Conservation (phyloP, 2,797 vertebrate genomes). For the Pelochelys cantorii region DNA sequence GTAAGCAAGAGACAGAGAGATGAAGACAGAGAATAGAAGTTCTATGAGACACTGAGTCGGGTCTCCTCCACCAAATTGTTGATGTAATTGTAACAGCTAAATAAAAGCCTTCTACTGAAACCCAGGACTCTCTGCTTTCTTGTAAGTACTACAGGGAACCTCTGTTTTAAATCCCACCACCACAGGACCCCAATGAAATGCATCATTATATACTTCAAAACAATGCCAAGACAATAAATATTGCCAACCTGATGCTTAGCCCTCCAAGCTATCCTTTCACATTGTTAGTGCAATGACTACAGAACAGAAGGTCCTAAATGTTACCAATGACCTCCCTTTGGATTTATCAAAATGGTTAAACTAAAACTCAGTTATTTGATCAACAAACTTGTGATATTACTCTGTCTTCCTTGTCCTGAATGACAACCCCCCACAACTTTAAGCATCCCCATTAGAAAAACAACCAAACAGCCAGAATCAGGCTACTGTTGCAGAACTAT, state of each 20-base stretch:
- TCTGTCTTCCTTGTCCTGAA: background rate
- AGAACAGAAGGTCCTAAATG: background rate
- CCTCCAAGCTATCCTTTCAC: background rate
- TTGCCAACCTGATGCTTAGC: background rate
- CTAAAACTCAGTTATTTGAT: fast-evolving
- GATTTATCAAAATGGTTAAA: background rate
- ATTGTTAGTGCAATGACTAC: fast-evolving
- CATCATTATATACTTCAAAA: fast-evolving
- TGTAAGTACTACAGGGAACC: background rate
- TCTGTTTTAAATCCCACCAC: background rate
- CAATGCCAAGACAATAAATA: fast-evolving
- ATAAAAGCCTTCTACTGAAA: background rate
- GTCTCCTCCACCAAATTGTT: fast-evolving
- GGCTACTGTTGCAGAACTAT: background rate
- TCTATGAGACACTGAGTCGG: fast-evolving
- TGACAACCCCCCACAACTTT: background rate
- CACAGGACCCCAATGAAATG: fast-evolving
- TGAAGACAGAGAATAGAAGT: fast-evolving
- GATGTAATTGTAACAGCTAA: background rate
- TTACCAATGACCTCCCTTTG: background rate
- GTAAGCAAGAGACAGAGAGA: background rate
- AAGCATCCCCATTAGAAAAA: background rate
- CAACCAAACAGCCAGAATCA: background rate
- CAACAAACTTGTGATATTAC: fast-evolving
- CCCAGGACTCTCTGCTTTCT: background rate